Percentiles rank a stretch among this genome's conserved stretches.
These are phyloP conservation scores for Carabus problematicus DNA, from an alignment of 2,888 invertebrate genomes.

Conservation along the genomic window DNA sequence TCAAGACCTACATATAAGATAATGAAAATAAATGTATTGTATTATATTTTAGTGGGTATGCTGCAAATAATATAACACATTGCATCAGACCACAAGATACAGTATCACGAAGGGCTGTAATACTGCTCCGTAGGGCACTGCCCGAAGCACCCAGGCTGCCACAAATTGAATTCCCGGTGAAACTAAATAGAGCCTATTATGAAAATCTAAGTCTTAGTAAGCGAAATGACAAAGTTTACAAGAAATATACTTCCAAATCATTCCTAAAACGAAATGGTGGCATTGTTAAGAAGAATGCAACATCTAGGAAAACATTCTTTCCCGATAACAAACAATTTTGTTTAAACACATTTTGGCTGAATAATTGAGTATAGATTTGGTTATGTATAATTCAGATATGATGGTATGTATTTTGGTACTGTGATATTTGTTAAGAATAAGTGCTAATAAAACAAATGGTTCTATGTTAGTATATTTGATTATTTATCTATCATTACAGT, in stretches of 20 bases:
- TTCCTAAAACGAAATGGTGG: slow-evolving; percentile 38
- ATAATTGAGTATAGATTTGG: not conserved
- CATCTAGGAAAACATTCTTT: slow-evolving; percentile 42
- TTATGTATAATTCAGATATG: slow-evolving; percentile 2
- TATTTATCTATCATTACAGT: no score
- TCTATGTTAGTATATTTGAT: no score
- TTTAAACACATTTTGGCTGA: slow-evolving; percentile 23
- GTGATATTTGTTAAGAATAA: slow-evolving; percentile 24
- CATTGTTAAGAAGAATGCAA: slow-evolving; percentile 31
- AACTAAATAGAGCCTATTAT: slow-evolving; percentile 27
- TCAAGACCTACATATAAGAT: no score
- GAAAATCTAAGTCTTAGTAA: slow-evolving; percentile 31
- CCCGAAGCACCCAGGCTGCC: slow-evolving; percentile 51
- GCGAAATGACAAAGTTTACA: slow-evolving; percentile 42
- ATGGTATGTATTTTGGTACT: slow-evolving; percentile 19
- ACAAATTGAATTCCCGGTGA: slow-evolving; percentile 38
- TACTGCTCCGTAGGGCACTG: slow-evolving; percentile 58
- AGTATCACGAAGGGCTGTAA: slow-evolving; percentile 60
- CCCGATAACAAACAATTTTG: slow-evolving; percentile 44
- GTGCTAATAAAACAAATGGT: not conserved
- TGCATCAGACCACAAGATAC: slow-evolving; percentile 64
- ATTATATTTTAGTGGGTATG: slow-evolving; percentile 60
- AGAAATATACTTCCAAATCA: slow-evolving; percentile 45
- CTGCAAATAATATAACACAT: slow-evolving; percentile 64
- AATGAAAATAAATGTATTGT: slow-evolving; percentile 33